phyloP scores from a whole-genome alignment of 2,888 invertebrate genomes.

The Amphiduros pacificus region DNA sequence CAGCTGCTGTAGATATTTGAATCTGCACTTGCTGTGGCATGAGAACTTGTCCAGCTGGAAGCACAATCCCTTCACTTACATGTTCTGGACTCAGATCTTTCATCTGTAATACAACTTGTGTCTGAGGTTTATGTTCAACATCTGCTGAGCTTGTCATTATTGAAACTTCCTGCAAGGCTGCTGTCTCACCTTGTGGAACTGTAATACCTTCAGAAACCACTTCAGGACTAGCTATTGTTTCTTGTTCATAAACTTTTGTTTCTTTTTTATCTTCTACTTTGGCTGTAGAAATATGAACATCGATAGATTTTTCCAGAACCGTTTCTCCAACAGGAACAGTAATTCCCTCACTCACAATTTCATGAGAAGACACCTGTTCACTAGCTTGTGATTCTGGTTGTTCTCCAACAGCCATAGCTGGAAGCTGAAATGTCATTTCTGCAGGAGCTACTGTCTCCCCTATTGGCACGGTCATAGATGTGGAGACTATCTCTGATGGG shows the following conservation, averaged over 20 bases:
- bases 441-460: conserved; percentile 15
- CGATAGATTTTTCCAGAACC: conserved; percentile 9
- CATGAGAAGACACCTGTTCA: conserved; percentile 11
- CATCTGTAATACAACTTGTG: conserved; percentile 18
- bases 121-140: not conserved
- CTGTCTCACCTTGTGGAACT: conserved; percentile 17
- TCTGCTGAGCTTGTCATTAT: conserved; percentile 5
- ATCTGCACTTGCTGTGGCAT: conserved; percentile 14
- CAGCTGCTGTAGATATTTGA: conserved; percentile 10
- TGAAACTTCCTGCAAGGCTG: conserved; percentile 3
- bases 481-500: no score
- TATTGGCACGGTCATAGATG: conserved; percentile 1
- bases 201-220: conserved; percentile 8
- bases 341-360: conserved; percentile 1
- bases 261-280: not conserved
- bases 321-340: conserved; percentile 3
- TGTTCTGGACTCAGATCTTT: conserved; percentile 9
- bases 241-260: not conserved
- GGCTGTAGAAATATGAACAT: conserved; percentile 7
- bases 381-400: conserved; percentile 12
- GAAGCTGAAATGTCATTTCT: conserved; percentile 13
- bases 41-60: not conserved
- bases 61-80: not conserved
- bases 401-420: not conserved
- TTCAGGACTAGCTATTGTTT: conserved; percentile 3